Evolutionary conservation across 1,140 invertebrate species (phyloP).

Genomic region (Homalodisca vitripennis): DNA sequence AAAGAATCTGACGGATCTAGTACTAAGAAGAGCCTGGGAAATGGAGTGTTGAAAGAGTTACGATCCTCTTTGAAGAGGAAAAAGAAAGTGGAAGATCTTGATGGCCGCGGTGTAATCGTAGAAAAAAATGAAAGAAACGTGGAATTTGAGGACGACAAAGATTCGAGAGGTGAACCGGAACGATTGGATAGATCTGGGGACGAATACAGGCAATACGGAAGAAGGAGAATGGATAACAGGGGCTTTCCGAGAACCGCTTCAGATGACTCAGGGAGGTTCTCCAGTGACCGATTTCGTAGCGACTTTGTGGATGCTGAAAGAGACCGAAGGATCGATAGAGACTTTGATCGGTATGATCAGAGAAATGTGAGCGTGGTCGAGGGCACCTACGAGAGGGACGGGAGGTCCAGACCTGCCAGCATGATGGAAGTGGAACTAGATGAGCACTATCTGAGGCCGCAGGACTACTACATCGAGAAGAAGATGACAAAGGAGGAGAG

Average conservation of each 20-base stretch:
- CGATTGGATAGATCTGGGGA: conserved; percentile 14
- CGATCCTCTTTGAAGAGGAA: conserved; percentile 30
- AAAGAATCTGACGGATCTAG: conserved; percentile 23
- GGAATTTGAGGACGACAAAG: neutral
- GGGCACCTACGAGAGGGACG: conserved; percentile 2
- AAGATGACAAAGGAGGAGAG: neutral
- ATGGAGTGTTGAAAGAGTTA: conserved; percentile 28
- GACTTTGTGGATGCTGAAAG: conserved; percentile 12
- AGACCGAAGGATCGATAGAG: neutral
- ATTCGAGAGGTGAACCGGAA: conserved; percentile 14
- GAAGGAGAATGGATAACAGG: conserved; percentile 31
- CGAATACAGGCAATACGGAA: conserved; percentile 15
- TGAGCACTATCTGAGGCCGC: conserved; percentile 22
- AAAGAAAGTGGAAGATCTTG: conserved; percentile 18
- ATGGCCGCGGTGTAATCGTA: conserved; percentile 14
- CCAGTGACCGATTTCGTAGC: neutral
- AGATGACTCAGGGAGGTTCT: conserved; percentile 9
- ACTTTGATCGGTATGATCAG: neutral
- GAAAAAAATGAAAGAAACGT: conserved; percentile 22
- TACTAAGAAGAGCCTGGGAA: conserved; percentile 26
- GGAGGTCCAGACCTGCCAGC: neutral
- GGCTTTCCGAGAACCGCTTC: conserved; percentile 20
- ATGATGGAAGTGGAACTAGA: conserved; percentile 29
- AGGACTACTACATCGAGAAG: conserved; percentile 20
- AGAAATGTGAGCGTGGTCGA: conserved; percentile 15